These are phyloP conservation scores for Magallana angulata DNA, from an alignment of 1,140 invertebrate genomes.

Conservation along the genomic window DNA sequence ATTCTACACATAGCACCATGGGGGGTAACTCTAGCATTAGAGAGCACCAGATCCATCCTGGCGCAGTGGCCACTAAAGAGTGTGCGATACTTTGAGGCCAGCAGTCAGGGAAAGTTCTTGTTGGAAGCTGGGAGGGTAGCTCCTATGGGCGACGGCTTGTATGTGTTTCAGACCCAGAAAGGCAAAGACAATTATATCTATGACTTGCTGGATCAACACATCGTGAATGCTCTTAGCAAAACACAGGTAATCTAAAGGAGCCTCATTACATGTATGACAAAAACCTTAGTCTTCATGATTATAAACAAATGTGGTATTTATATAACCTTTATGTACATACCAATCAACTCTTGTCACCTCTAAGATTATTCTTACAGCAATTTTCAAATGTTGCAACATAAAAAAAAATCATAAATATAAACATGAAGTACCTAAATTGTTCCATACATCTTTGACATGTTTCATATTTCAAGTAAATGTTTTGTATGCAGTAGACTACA, in stretches of 20 bases:
- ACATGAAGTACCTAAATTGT: too few relatives aligned
- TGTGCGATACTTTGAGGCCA: constrained; percentile 73
- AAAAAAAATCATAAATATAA: too few relatives aligned
- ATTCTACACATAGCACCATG: constrained; percentile 75
- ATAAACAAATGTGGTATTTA: too few relatives aligned
- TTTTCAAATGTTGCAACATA: too few relatives aligned
- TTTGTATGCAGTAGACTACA: too few relatives aligned
- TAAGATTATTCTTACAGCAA: too few relatives aligned
- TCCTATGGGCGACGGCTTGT: constrained; percentile 76
- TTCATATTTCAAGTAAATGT: too few relatives aligned
- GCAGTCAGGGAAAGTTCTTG: constrained; percentile 67
- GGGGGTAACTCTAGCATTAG: constrained; percentile 75
- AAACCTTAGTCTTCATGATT: too few relatives aligned
- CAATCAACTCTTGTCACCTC: too few relatives aligned
- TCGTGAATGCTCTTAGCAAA: constrained; percentile 71
- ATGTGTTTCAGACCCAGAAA: constrained; percentile 64
- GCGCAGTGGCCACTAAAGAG: constrained; percentile 77
- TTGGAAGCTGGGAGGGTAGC: constrained; percentile 72
- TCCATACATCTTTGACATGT: too few relatives aligned
- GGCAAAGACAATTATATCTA: constrained; percentile 71
- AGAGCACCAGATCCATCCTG: constrained; percentile 68
- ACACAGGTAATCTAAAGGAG: constrained; percentile 63
- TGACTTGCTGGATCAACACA: constrained; percentile 73
- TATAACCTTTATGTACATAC: too few relatives aligned
- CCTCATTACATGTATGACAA: too few relatives aligned